phyloP scores from a whole-genome alignment of 2,113 vertebrate genomes.

The Telmatochromis brachygnathus region DNA sequence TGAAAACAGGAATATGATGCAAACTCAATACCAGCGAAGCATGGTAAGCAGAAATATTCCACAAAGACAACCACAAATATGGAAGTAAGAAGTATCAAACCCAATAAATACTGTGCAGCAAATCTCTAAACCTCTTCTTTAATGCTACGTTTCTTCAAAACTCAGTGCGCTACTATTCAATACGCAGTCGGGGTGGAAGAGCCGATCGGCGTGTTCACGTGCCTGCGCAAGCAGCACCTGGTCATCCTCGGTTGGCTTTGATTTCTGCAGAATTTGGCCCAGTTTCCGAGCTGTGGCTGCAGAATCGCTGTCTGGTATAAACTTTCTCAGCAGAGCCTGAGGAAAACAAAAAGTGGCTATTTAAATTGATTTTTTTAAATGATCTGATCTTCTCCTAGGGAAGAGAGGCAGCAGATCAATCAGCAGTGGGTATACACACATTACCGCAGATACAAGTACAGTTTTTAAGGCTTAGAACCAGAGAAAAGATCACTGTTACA shows the following conservation, averaged over 20 bases:
- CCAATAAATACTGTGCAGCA: not conserved
- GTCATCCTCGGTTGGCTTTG: not conserved
- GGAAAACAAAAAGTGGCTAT: not conserved
- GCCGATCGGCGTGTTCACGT: conserved; percentile 31
- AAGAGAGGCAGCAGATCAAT: not conserved
- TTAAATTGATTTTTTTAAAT: not conserved
- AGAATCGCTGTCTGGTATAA: not conserved
- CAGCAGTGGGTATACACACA: not conserved
- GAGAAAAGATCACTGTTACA: not conserved
- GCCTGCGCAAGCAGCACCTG: conserved; percentile 41
- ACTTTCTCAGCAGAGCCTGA: conserved; percentile 48
- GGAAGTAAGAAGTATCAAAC: not conserved
- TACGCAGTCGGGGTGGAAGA: not conserved
- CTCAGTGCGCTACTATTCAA: not conserved
- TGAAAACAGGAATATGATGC: not conserved
- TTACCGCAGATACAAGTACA: not conserved
- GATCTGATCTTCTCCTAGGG: not conserved
- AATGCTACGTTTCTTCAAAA: not conserved
- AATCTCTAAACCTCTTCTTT: not conserved
- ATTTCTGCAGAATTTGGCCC: conserved; percentile 35
- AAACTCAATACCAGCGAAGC: not conserved
- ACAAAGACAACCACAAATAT: not conserved
- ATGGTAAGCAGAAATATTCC: not conserved
- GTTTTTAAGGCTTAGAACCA: not conserved
- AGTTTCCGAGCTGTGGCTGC: conserved; percentile 8